A percentile compares a stretch with the other conserved stretches of the same genome.
Conservation (phyloP, 2,888 invertebrate genomes). For the Pomacea canaliculata region DNA sequence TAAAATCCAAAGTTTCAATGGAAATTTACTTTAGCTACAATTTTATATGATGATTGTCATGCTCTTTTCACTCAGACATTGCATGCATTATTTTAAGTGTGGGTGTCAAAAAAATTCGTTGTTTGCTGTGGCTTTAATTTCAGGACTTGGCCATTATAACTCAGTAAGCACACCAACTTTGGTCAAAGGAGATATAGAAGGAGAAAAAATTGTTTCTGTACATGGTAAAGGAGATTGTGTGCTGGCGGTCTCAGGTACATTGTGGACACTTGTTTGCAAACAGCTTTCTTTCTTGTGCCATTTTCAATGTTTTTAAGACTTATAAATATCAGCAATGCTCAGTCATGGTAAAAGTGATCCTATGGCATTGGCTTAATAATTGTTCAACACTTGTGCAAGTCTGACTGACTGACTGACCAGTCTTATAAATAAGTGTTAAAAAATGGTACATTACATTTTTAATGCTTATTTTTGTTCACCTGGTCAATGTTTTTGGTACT, state of each 20-base stretch:
- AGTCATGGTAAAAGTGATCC: too few relatives aligned
- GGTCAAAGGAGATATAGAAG: slow-evolving; percentile 82
- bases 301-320: background rate
- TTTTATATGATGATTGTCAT: too few relatives aligned
- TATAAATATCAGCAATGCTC: background rate
- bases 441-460: background rate
- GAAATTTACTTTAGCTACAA: too few relatives aligned
- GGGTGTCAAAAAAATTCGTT: too few relatives aligned
- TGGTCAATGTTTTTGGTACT: too few relatives aligned
- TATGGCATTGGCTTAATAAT: too few relatives aligned
- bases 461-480: background rate
- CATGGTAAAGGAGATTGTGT: slow-evolving; percentile 88
- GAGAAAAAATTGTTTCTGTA: slow-evolving; percentile 85
- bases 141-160: slow-evolving; percentile 68
- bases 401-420: too few relatives aligned
- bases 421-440: too few relatives aligned
- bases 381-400: too few relatives aligned
- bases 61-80: too few relatives aligned
- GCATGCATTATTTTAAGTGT: too few relatives aligned
- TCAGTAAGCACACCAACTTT: slow-evolving; percentile 69
- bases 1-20: too few relatives aligned
- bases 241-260: slow-evolving; percentile 84
- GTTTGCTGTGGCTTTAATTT: background rate
- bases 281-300: background rate
- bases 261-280: background rate